phyloP scores from a whole-genome alignment of 2,888 invertebrate genomes.

The Tenthredo distinguenda region DNA sequence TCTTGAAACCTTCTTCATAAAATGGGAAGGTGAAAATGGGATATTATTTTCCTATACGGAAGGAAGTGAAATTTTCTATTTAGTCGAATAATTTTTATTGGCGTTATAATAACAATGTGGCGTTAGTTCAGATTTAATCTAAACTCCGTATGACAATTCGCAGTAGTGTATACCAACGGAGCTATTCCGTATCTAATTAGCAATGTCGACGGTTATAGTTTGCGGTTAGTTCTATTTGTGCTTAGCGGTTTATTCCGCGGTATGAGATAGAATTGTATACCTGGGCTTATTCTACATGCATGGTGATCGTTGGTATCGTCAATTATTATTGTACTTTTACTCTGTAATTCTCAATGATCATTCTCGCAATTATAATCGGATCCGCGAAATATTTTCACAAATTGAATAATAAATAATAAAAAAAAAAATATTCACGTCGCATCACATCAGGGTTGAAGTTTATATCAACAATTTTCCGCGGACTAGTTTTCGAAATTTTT shows the following conservation, averaged over 20 bases:
- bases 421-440: neutral
- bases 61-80: neutral
- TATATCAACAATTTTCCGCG: no score
- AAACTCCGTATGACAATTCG: constrained; percentile 34
- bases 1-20: neutral
- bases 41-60: neutral
- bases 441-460: no score
- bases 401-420: neutral
- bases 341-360: neutral
- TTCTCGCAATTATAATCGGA: neutral
- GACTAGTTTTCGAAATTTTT: neutral
- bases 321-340: neutral
- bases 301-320: neutral
- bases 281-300: neutral
- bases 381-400: neutral
- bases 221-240: constrained; percentile 51
- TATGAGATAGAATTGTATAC: neutral
- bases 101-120: neutral
- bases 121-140: constrained; percentile 19
- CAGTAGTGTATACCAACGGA: neutral
- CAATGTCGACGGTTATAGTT: constrained; percentile 49
- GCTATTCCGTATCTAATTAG: constrained; percentile 46
- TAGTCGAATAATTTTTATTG: neutral
- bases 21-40: neutral
- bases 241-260: constrained; percentile 34